Conservation (phyloP, 2,888 invertebrate species). For the Hanleya hanleyi region DNA sequence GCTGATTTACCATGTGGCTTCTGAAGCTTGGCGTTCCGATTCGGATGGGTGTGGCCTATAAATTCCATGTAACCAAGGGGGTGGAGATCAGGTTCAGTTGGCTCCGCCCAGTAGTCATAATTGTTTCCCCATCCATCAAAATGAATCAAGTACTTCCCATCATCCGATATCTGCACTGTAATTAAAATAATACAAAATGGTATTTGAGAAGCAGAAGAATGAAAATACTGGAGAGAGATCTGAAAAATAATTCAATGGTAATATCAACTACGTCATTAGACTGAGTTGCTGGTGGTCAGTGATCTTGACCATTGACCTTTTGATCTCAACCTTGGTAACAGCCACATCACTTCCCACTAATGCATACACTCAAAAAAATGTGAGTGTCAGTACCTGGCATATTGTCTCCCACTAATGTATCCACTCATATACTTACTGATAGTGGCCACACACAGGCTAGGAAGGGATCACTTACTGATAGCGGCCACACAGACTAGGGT, state of each 20-base stretch:
- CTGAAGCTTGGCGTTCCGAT: slow-evolving; percentile 32
- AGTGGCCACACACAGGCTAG: no score
- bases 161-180: slow-evolving; percentile 29
- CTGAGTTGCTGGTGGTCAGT: no score
- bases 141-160: slow-evolving; percentile 55
- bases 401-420: no score
- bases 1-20: slow-evolving; percentile 47
- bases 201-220: slow-evolving; percentile 25
- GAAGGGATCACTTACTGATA: no score
- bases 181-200: background rate
- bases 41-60: slow-evolving; percentile 15
- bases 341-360: no score
- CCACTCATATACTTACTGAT: no score
- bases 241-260: background rate
- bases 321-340: no score
- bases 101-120: slow-evolving; percentile 57
- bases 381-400: no score
- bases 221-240: background rate
- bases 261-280: background rate
- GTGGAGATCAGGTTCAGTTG: slow-evolving; percentile 47
- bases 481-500: no score
- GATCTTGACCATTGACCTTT: no score
- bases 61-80: slow-evolving; percentile 55
- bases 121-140: slow-evolving; percentile 64
- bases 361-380: no score